A percentile compares a stretch with the other conserved stretches of the same genome.
Evolutionary conservation across 1,140 invertebrate genomes (phyloP).

Genomic region (Solenopsis fugax): DNA sequence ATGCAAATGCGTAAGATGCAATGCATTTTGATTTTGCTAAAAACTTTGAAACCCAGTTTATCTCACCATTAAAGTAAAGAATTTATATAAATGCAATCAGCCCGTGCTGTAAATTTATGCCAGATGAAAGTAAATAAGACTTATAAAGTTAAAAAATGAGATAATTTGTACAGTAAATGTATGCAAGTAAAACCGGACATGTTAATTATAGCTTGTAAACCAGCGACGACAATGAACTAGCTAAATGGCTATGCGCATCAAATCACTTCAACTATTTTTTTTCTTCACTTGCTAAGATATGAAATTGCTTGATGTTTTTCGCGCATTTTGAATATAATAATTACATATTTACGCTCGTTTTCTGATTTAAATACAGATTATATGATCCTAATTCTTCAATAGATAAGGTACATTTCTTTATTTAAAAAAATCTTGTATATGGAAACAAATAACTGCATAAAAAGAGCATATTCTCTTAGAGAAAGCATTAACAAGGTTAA

Average conservation of each 20-base stretch:
- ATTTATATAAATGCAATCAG: conserved; percentile 1
- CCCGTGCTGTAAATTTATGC: background rate
- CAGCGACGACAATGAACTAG: background rate
- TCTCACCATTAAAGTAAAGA: background rate
- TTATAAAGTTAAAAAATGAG: conserved; percentile 1
- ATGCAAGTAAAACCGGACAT: background rate
- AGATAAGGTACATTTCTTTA: too few species aligned
- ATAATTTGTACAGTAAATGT: conserved; percentile 5
- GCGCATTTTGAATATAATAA: background rate
- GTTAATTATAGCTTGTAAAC: conserved; percentile 17
- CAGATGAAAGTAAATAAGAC: background rate
- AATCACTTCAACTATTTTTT: background rate
- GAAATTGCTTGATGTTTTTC: background rate
- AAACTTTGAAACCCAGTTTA: conserved; percentile 20
- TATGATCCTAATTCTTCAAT: too few species aligned
- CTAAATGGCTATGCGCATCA: background rate
- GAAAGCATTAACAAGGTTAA: too few species aligned
- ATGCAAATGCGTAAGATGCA: background rate
- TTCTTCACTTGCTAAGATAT: background rate
- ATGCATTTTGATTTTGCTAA: conserved; percentile 13
- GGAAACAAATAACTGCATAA: background rate
- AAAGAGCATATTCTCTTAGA: too few species aligned
- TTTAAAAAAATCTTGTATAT: background rate
- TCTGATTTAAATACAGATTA: background rate
- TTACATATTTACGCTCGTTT: background rate